These are phyloP conservation scores for Argopecten irradians DNA, from an alignment of 1,140 invertebrate species.

Conservation along the genomic window DNA sequence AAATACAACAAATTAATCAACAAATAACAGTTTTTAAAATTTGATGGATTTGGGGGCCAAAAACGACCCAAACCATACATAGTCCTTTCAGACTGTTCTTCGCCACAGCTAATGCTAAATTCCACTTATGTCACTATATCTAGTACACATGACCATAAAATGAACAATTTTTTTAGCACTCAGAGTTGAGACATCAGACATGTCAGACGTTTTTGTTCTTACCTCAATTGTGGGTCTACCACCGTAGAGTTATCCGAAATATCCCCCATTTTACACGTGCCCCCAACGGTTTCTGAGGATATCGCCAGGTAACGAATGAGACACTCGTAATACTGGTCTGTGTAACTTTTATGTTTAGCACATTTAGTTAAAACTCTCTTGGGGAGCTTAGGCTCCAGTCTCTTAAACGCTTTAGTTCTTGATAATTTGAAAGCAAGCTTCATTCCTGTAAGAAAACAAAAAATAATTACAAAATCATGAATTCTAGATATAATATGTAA, in stretches of 20 bases:
- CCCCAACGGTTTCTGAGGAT: constrained; percentile 91
- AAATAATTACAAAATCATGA: too few species aligned
- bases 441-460: constrained; percentile 30
- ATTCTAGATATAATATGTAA: too few species aligned
- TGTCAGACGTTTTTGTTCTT: neutral
- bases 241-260: constrained; percentile 89
- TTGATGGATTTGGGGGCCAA: too few species aligned
- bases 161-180: too few species aligned
- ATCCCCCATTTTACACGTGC: constrained; percentile 94
- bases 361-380: constrained; percentile 39
- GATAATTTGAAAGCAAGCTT: constrained; percentile 36
- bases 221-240: constrained; percentile 85
- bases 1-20: too few species aligned
- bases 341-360: constrained; percentile 42
- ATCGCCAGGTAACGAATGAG: constrained; percentile 63
- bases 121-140: too few species aligned
- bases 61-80: too few species aligned
- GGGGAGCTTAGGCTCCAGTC: constrained; percentile 29
- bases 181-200: too few species aligned
- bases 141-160: too few species aligned
- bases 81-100: too few species aligned
- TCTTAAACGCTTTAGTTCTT: constrained; percentile 41
- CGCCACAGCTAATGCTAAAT: too few species aligned
- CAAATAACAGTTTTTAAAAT: too few species aligned
- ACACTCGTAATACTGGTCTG: constrained; percentile 70